phyloP scores from a whole-genome alignment of 2,113 vertebrate genomes.

The Eublepharis macularius region DNA sequence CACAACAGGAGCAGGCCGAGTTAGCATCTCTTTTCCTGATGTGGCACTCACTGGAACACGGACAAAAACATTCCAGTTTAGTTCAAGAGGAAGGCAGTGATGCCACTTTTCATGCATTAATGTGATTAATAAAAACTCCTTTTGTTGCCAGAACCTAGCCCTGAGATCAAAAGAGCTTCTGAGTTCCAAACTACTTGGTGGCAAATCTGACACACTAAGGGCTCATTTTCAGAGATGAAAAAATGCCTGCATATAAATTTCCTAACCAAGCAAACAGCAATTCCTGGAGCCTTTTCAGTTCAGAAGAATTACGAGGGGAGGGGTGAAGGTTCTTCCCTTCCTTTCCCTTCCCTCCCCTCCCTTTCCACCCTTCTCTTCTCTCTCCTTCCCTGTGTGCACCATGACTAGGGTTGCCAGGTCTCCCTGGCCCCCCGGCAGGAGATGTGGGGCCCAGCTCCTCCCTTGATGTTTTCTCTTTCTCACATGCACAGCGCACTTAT shows the following conservation, averaged over 20 bases:
- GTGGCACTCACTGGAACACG: constrained; percentile 43
- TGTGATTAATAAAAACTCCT: constrained; percentile 61
- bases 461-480: no score
- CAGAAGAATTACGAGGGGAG: no score
- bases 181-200: constrained; percentile 55
- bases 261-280: no score
- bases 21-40: background rate
- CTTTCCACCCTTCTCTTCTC: no score
- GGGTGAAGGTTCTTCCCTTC: no score
- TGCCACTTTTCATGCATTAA: constrained; percentile 43
- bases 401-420: no score
- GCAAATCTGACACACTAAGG: constrained; percentile 52
- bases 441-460: no score
- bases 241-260: constrained; percentile 38
- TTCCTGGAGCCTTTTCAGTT: no score
- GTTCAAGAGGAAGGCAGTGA: constrained; percentile 57
- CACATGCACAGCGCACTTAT: no score
- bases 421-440: no score
- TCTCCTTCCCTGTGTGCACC: no score
- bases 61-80: constrained; percentile 46
- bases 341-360: no score
- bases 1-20: background rate
- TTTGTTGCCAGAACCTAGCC: constrained; percentile 50
- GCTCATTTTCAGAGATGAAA: constrained; percentile 44
- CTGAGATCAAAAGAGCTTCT: constrained; percentile 29